These are phyloP conservation scores for Rhopilema esculentum DNA, from an alignment of 30 jellyfish, hydroid and myxozoan species.

Conservation along the genomic window DNA sequence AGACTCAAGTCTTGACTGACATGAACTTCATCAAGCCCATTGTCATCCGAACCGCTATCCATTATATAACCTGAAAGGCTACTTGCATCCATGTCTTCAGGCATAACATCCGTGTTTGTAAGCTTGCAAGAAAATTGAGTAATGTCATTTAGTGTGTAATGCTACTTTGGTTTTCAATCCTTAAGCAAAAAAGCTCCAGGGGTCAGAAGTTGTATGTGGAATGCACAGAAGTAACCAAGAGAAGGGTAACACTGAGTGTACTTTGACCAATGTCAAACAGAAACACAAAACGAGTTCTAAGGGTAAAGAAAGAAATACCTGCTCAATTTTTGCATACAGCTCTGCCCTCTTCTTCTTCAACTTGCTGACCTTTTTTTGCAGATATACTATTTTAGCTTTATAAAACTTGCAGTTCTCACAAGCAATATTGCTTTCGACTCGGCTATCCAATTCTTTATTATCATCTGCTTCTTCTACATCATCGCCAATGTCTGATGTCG, in stretches of 20 bases:
- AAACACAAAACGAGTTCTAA: neutral
- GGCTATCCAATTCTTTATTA: constrained; percentile 3
- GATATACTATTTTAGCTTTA: constrained; percentile 7
- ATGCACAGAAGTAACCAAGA: neutral
- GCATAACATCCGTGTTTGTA: constrained; percentile 7
- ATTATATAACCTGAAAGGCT: constrained; percentile 9
- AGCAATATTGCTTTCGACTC: neutral
- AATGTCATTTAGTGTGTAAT: neutral
- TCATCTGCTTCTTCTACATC: neutral
- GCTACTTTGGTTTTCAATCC: neutral
- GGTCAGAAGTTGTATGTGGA: neutral
- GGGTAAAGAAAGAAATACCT: constrained; percentile 14
- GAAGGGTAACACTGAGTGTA: neutral
- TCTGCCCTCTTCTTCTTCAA: constrained; percentile 15
- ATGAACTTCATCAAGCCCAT: constrained; percentile 16
- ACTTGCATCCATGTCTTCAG: constrained; percentile 31
- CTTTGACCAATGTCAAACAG: constrained; percentile 7
- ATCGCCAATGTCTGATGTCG: neutral
- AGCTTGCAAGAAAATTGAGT: neutral
- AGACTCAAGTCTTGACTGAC: constrained; percentile 15
- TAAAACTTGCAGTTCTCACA: constrained; percentile 21
- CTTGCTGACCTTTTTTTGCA: constrained; percentile 18
- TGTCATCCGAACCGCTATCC: constrained; percentile 6
- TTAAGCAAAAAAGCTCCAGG: neutral
- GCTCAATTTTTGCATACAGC: constrained; percentile 36